Base-by-base conservation (phyloP, 2,113 vertebrate species). In the Cochlearius cochlearius region DNA sequence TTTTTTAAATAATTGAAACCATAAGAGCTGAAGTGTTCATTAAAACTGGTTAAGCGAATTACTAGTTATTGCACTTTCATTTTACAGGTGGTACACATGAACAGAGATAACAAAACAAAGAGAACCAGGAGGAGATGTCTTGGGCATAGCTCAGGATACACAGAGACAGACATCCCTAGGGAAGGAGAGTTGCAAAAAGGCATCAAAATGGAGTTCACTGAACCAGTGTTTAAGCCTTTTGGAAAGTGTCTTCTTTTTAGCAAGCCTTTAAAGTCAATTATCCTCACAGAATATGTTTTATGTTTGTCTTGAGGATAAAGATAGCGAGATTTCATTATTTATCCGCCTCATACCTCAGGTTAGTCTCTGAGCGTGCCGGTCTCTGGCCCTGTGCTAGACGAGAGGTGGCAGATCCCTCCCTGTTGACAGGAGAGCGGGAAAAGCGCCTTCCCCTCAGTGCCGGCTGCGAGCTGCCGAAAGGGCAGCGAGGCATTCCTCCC, bases 121-220 rank as follows among this genome's bases (percentile, higher is more conserved):
- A 86, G 68, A 91, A 86, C 11, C 36, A 55, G 47, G 67, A 50
- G 1, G 1, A 94, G 64, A 39, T 74, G 27, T 74, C 72, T 92
- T 74, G 43, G 86, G 73, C 30, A 29, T 60, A 91, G 86, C 64
- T 77, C 43, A 45, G 68, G 64, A 78, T 80, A 84, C 23, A 67
- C 2, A 10, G 45, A 93, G 49, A 88, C 66, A 92, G 60, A 60
- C 50, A 84, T 79, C 76, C 68, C 58, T 63, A 32, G 92, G 87
- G 95, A 94, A 68, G 60, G 38, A 73, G n/a, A 87, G 73, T 56
- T 93, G 91, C 86, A 94, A 95, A 94, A 94, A 94, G 76, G 53
- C 92, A 72, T 94, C 80, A 82, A 91, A 89, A 94, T 81, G 56
- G 86, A 95, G 76, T 85, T 94, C 83, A 89, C 53, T 94, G 94